Conservation (phyloP, 2,113 vertebrate species). For the Cricetomys ansorgei region DNA sequence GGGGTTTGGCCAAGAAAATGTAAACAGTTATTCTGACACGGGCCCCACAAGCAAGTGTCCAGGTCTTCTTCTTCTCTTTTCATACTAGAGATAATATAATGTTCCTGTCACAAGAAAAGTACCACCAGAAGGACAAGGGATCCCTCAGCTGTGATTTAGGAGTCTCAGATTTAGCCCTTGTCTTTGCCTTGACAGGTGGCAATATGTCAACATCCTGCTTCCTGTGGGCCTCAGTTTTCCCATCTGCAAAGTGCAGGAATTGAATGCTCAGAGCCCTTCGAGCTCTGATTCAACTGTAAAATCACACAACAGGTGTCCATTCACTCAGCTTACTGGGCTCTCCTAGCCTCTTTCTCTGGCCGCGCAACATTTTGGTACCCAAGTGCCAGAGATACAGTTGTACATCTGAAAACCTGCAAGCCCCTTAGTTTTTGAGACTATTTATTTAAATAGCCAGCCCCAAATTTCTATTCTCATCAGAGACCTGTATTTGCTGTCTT, state of each 20-base stretch:
- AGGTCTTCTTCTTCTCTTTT: slow-evolving; percentile 1
- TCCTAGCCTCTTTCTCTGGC: not conserved
- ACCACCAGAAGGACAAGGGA: not conserved
- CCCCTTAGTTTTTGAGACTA: slow-evolving; percentile 1
- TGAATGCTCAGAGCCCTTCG: not conserved
- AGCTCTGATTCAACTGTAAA: slow-evolving; percentile 4
- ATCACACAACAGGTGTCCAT: slow-evolving; percentile 14
- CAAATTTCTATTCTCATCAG: slow-evolving; percentile 38
- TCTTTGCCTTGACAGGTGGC: slow-evolving; percentile 9
- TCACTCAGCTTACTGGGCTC: not conserved
- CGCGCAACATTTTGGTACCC: slow-evolving; percentile 2
- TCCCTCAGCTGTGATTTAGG: slow-evolving; percentile 22
- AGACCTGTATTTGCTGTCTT: not conserved
- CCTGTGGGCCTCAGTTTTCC: slow-evolving; percentile 33
- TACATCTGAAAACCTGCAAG: not conserved
- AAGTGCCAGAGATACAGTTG: not conserved
- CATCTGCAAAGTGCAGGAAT: slow-evolving; percentile 45
- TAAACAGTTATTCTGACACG: slow-evolving; percentile 64
- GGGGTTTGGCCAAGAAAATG: slow-evolving; percentile 67
- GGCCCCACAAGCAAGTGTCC: slow-evolving; percentile 40
- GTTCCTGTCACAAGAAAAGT: slow-evolving; percentile 41
- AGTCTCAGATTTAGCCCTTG: slow-evolving; percentile 29
- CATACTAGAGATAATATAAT: slow-evolving; percentile 60
- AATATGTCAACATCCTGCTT: not conserved
- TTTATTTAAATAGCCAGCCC: slow-evolving; percentile 1